Evolutionary conservation across 2,888 invertebrate genomes (phyloP), one percentile per base, ranked within the genome.

Genomic region (Unio delphinus): DNA sequence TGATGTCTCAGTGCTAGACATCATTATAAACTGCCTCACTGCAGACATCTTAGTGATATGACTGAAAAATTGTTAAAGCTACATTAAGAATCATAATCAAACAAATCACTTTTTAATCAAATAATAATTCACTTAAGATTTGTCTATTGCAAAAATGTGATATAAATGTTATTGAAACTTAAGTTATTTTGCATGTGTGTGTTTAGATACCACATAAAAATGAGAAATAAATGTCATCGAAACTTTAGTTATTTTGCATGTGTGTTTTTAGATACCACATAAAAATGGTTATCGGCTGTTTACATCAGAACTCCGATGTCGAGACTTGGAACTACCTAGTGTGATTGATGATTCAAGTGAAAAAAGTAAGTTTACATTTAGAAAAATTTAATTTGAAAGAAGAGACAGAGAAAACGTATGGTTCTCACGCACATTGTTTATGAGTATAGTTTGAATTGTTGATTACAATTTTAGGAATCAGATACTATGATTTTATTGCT

Each of bases 271-370:
- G 85, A 63, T 75, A 34, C 78, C 79, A 15, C 74, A 79, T 57
- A 79, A 79, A 58, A 86, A 86, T 80, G 87, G 86, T 1, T 82
- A 78, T 69, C 73, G 78, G 45, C 75, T 87, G 70, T 87, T 86
- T 64, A 81, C 85, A 26, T 76, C 83, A 26, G 72, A 82, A 61
- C 70, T 86, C 4, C 68, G 87, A 59, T 85, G 85, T 70, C 76
- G 80, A 66, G 82, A 89, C 64, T 74, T 88, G 64, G 87, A 86
- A 68, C 65, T 88, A 26, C 85, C 87, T 7, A 75, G 74, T 20
- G 76, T 79, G 55, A 79, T 79, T 60, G 78, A 84, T 60, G 76
- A 79, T 67, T 72, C 69, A 28, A 58, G 66, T 54, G 55, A 59
- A 23, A 55, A 68, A 69, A 75, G 75, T 80, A 67, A 18, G 28